A percentile compares a stretch with the other conserved stretches of the same genome.
phyloP scores from a whole-genome alignment of 2,797 vertebrate species.

The Numenius phaeopus region DNA sequence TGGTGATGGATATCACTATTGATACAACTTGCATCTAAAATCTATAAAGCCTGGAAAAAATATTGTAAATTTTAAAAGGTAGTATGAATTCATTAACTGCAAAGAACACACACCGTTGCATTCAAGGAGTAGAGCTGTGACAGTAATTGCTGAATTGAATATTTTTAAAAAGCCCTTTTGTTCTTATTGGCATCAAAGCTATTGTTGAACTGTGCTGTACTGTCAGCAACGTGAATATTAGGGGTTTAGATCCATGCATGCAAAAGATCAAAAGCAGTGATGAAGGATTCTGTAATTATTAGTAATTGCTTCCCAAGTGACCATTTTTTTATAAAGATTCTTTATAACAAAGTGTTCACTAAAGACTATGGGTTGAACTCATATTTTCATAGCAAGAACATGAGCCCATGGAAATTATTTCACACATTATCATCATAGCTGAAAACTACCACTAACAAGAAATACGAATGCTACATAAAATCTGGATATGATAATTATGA shows the following conservation, averaged over 20 bases:
- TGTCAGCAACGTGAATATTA: constrained; percentile 62
- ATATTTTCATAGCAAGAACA: constrained; percentile 59
- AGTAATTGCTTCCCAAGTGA: constrained; percentile 79
- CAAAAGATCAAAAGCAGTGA: constrained; percentile 70
- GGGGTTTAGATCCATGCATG: constrained; percentile 28
- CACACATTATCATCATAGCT: constrained; percentile 26
- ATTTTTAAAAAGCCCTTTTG: constrained; percentile 74
- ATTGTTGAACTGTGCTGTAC: constrained; percentile 56
- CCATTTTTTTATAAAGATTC: constrained; percentile 67
- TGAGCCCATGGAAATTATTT: constrained; percentile 34
- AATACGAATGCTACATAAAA: constrained; percentile 24
- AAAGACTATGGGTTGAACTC: constrained; percentile 49
- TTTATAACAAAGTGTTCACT: constrained; percentile 39
- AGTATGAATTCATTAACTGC: constrained; percentile 54
- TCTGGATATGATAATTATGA: neutral
- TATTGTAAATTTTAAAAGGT: neutral
- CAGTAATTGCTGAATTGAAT: constrained; percentile 74
- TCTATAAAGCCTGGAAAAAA: neutral
- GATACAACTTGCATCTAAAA: constrained; percentile 10
- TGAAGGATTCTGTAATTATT: constrained; percentile 77
- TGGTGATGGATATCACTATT: constrained; percentile 8
- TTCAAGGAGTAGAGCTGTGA: constrained; percentile 60
- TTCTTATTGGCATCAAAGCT: constrained; percentile 70
- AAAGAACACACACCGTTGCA: constrained; percentile 66
- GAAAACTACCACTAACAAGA: constrained; percentile 57